These are phyloP conservation scores for Diachrysia chrysitis DNA, from an alignment of 2,888 invertebrate genomes.

Conservation along the genomic window DNA sequence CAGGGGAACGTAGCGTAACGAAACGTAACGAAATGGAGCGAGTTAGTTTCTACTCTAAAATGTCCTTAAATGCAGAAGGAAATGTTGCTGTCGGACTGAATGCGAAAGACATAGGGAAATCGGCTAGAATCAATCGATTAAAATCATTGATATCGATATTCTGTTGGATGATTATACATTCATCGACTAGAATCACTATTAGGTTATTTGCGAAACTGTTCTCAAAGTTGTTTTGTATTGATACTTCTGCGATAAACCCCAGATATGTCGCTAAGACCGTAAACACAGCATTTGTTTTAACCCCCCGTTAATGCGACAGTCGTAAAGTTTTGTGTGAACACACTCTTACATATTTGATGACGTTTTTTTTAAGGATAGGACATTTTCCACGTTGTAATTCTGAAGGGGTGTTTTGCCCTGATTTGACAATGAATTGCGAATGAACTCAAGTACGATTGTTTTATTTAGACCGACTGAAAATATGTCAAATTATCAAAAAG, in stretches of 20 bases:
- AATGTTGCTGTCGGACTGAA: too few relatives aligned
- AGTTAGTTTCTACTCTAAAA: too few relatives aligned
- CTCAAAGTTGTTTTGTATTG: background rate
- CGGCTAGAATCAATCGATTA: too few relatives aligned
- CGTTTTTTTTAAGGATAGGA: conserved; percentile 13
- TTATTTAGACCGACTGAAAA: background rate
- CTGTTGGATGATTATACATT: too few relatives aligned
- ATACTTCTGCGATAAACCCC: background rate
- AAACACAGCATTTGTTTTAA: conserved; percentile 48
- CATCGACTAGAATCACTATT: too few relatives aligned
- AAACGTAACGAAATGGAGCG: too few relatives aligned
- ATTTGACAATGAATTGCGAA: conserved; percentile 13
- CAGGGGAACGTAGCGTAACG: too few relatives aligned
- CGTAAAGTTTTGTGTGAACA: conserved; percentile 36
- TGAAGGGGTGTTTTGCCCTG: conserved; percentile 14
- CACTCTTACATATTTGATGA: conserved; percentile 35
- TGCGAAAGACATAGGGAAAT: too few relatives aligned
- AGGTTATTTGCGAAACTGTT: too few relatives aligned
- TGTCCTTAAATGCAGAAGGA: too few relatives aligned
- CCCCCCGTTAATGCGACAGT: conserved; percentile 30
- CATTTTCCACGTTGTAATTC: conserved; percentile 7
- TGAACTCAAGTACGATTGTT: background rate
- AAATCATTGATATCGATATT: too few relatives aligned
- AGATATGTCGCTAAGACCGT: conserved; percentile 22
- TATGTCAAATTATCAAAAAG: background rate